Conservation (phyloP, 30 jellyfish, hydroid and myxozoan species). For the Aurelia aurita complex sp. Pacific region DNA sequence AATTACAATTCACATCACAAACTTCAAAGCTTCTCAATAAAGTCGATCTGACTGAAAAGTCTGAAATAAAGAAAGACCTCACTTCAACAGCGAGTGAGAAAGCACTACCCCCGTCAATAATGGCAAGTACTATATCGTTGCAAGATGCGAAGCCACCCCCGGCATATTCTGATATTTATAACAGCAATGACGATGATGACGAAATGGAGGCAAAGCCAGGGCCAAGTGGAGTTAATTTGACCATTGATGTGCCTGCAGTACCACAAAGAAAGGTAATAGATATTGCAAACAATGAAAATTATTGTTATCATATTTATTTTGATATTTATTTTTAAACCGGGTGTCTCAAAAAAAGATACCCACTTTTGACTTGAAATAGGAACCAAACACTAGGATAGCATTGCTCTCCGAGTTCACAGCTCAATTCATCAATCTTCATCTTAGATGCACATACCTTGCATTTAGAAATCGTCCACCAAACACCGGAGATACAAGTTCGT, state of each 20-base stretch:
- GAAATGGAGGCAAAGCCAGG: constrained; percentile 39
- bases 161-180: constrained; percentile 15
- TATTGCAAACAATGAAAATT: too few relatives aligned
- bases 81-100: constrained; percentile 30
- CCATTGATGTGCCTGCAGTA: constrained; percentile 58
- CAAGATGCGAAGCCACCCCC: constrained; percentile 55
- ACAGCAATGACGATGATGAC: constrained; percentile 8
- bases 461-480: too few relatives aligned
- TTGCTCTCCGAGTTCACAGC: too few relatives aligned
- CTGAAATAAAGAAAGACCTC: not conserved
- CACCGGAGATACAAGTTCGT: too few relatives aligned
- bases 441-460: too few relatives aligned
- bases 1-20: constrained; percentile 81
- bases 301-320: too few relatives aligned
- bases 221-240: constrained; percentile 2
- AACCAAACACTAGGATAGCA: too few relatives aligned
- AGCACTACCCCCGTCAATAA: constrained; percentile 40
- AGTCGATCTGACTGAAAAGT: constrained; percentile 51
- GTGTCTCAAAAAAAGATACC: too few relatives aligned
- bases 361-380: too few relatives aligned
- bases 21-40: constrained; percentile 35
- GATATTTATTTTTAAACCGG: too few relatives aligned
- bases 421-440: too few relatives aligned
- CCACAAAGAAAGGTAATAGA: constrained; percentile 41
- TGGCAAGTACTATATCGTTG: constrained; percentile 51